A percentile compares a stretch with the other conserved stretches of the same genome.
phyloP scores from a whole-genome alignment of 92 coral and sea anemone species.

The Parazoanthus darwini region DNA sequence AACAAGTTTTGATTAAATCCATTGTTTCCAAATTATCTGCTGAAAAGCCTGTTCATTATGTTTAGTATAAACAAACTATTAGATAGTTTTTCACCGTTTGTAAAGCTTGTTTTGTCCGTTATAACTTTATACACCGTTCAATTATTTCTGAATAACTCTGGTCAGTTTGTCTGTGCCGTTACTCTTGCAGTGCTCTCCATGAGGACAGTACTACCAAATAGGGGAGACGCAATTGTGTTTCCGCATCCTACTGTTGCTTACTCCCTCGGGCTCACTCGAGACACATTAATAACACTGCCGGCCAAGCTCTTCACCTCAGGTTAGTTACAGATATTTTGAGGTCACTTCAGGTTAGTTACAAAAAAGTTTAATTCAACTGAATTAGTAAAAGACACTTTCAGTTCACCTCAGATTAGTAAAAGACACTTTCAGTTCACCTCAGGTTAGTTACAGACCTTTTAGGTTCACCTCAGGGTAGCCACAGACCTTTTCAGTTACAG shows the following conservation, averaged over 20 bases:
- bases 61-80: neutral
- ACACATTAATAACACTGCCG: slow-evolving; percentile 16
- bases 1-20: too few species aligned
- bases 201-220: neutral
- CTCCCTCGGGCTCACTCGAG: neutral
- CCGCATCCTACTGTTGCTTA: neutral
- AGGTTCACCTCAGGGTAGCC: neutral
- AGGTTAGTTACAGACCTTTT: too few species aligned
- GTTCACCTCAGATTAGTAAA: too few species aligned
- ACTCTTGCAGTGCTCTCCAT: slow-evolving; percentile 23
- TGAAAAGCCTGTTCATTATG: neutral
- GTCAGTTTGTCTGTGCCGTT: neutral
- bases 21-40: neutral
- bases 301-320: slow-evolving; percentile 24
- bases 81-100: too few species aligned
- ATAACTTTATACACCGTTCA: too few species aligned
- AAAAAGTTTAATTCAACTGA: neutral
- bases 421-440: too few species aligned
- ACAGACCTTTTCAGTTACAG: neutral
- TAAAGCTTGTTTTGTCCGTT: neutral
- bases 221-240: neutral
- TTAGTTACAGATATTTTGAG: neutral
- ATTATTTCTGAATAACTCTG: neutral
- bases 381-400: neutral
- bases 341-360: neutral